Evolutionary conservation across 2,888 invertebrate genomes (phyloP).

Genomic region (Tinea trinotella): DNA sequence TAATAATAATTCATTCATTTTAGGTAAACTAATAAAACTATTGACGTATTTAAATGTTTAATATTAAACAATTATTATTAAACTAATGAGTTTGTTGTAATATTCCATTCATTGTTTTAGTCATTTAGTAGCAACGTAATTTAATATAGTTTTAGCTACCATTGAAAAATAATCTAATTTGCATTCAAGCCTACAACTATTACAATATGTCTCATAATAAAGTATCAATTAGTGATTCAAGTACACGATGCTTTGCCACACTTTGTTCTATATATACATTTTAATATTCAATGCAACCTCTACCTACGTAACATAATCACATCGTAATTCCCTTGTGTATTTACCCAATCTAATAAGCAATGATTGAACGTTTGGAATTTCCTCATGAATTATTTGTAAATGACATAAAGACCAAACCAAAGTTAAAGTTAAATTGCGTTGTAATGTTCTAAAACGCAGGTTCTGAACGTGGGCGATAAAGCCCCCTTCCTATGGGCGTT

Average conservation of each 20-base stretch:
- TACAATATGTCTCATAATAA: conserved; percentile 19
- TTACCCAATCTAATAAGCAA: too few species aligned
- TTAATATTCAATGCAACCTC: neutral
- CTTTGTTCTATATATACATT: neutral
- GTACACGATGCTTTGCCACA: conserved; percentile 23
- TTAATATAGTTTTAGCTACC: neutral
- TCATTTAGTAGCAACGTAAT: neutral
- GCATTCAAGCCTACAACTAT: conserved; percentile 40
- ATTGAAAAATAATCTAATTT: conserved; percentile 27
- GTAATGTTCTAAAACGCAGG: too few species aligned
- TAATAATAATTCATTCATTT: too few species aligned
- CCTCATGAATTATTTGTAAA: too few species aligned
- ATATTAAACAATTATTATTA: conserved; percentile 13
- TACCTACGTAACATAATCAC: neutral
- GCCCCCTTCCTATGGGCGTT: too few species aligned
- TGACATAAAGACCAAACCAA: too few species aligned
- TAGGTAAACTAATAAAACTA: too few species aligned
- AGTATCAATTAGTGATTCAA: conserved; percentile 39
- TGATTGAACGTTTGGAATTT: too few species aligned
- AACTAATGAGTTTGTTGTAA: conserved; percentile 18
- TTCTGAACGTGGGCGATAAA: too few species aligned
- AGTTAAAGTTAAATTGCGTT: too few species aligned
- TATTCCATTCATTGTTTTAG: neutral
- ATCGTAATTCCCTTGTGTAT: neutral
- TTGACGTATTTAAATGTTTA: neutral